Evolutionary conservation across 2,113 vertebrate species (phyloP), one percentile per base, ranked within the genome.

Genomic region (Boulengeromyrus knoepffleri): DNA sequence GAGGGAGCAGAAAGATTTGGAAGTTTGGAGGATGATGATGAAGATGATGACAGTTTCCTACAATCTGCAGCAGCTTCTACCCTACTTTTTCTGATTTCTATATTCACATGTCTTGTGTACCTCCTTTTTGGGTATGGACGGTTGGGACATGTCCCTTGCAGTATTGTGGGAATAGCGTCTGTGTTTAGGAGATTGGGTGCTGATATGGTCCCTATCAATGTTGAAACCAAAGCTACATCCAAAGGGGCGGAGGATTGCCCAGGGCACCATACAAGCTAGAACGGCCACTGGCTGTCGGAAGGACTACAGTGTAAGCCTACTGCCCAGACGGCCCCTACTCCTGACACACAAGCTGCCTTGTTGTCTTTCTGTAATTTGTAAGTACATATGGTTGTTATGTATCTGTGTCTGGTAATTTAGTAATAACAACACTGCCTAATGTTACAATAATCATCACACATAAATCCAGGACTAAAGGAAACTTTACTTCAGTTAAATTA

Each of bases 1-100:
- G 90, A 95, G 99, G 0, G 98, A 99, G 93, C 98, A 99, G 94
- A 98, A 99, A 92, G 98, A 99, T 93, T 95, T 99, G 96, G 98
- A 99, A 94, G 99, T 70, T 70, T 27, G 46, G 9, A 70, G 27
- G 27, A 10, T 31, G 66, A 70, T 70, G 66, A 99, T 92, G 98
- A 99, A 0, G 99, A 99, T 0, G 99, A 99, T 0, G 99, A 99
- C 0, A 98, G 97, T 91, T 99, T 99, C 91, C 99, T 98, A 0
- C 99, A 95, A 99, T 89, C 52, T 36, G 24, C n/a, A 15, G n/a
- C 49, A 49, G 7, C 46, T n/a, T 45, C 27, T 15, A 31, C 66
- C 27, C 7, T 27, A 27, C 66, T 9, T 66, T 74, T 70, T 70
- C 66, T 58, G 27, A 27, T 52, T 86, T 49, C 47, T 86, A 27